Conservation (phyloP, 2,113 vertebrate genomes). For the Paedocypris sp. region DNA sequence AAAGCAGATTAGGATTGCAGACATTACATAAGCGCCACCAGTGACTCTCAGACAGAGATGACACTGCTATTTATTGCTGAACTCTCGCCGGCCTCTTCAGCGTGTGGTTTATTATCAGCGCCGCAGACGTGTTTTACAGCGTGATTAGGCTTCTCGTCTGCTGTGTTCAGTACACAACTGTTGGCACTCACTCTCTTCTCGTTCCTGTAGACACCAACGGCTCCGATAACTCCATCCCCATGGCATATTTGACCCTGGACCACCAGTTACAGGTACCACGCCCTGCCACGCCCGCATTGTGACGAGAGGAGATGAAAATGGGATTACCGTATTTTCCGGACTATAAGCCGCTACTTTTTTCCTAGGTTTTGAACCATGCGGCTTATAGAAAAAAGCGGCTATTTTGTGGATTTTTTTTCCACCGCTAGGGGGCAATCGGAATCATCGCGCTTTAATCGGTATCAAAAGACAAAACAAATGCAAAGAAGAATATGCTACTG, state of each 20-base stretch:
- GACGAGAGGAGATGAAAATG: too few relatives aligned
- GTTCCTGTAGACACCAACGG: constrained; percentile 83
- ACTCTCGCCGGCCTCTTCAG: not conserved
- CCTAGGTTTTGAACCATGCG: too few relatives aligned
- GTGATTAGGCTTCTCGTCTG: not conserved
- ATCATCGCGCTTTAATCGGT: too few relatives aligned
- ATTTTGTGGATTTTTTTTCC: too few relatives aligned
- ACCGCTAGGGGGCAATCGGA: too few relatives aligned
- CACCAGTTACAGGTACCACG: constrained; percentile 97
- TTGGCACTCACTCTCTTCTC: not conserved
- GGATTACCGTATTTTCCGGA: too few relatives aligned
- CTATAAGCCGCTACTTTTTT: too few relatives aligned
- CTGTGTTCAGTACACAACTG: not conserved
- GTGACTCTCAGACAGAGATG: not conserved
- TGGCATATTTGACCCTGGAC: constrained; percentile 97
- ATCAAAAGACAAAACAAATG: too few relatives aligned
- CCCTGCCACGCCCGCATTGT: too few relatives aligned
- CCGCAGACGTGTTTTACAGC: not conserved
- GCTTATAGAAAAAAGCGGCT: too few relatives aligned
- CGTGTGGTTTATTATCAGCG: not conserved
- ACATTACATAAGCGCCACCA: constrained; percentile 26
- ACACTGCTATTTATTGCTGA: constrained; percentile 22
- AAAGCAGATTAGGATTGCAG: constrained; percentile 4
- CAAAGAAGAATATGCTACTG: too few relatives aligned
- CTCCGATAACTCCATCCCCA: constrained; percentile 98